These are phyloP conservation scores for Oncorhynchus nerka DNA, from an alignment of 2,113 vertebrate genomes.

Conservation along the genomic window DNA sequence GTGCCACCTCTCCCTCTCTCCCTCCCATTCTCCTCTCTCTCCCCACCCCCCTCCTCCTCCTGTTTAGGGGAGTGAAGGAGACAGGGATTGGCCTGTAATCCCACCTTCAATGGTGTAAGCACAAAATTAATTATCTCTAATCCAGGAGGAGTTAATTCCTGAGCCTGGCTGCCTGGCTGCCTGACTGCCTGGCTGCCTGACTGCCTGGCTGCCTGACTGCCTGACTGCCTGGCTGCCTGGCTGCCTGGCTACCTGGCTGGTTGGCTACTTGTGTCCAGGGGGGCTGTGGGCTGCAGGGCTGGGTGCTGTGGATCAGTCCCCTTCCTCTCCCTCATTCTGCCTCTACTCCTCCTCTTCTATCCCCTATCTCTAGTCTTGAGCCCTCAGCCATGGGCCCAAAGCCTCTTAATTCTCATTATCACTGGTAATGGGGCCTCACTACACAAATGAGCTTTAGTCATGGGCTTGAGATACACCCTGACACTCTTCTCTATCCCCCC, in stretches of 20 bases:
- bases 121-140: constrained; percentile 77
- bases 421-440: constrained; percentile 69
- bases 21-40: constrained; percentile 29
- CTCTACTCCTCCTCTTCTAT: constrained; percentile 7
- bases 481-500: neutral
- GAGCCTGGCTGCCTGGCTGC: constrained; percentile 32
- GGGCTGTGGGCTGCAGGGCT: constrained; percentile 25
- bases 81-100: constrained; percentile 71
- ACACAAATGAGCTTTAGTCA: constrained; percentile 72
- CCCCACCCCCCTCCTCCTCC: constrained; percentile 47
- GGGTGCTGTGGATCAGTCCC: constrained; percentile 38
- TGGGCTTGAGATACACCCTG: constrained; percentile 52
- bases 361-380: constrained; percentile 32
- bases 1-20: constrained; percentile 42
- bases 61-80: constrained; percentile 29
- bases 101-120: constrained; percentile 73
- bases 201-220: no score
- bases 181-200: no score
- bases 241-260: constrained; percentile 27
- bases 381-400: constrained; percentile 57
- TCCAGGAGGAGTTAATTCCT: constrained; percentile 72
- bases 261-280: constrained; percentile 40
- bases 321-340: neutral
- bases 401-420: constrained; percentile 77
- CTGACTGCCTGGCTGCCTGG: no score